phyloP scores from a whole-genome alignment of 2,888 invertebrate species.

The Aphelenchoides bicaudatus region DNA sequence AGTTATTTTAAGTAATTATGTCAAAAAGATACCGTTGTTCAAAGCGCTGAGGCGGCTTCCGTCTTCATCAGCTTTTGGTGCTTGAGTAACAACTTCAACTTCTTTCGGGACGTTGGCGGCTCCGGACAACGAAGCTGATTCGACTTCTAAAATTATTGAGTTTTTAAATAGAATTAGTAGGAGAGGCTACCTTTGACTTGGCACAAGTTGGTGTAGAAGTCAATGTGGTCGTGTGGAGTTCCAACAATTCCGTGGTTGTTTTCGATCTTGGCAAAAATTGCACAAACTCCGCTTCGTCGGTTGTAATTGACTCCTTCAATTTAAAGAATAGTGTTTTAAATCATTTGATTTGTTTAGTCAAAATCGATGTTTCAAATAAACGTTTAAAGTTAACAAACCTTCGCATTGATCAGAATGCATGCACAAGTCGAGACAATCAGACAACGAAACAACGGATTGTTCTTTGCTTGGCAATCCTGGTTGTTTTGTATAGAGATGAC shows the following conservation, averaged over 20 bases:
- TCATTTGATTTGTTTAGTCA: neutral
- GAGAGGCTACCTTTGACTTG: too few relatives aligned
- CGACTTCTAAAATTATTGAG: too few relatives aligned
- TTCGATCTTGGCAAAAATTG: conserved; percentile 49
- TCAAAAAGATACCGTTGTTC: neutral
- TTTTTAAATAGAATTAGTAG: too few relatives aligned
- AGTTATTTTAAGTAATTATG: too few relatives aligned
- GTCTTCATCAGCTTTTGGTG: conserved; percentile 1
- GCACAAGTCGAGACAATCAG: conserved; percentile 55
- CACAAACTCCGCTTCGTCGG: conserved; percentile 54
- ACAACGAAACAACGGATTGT: conserved; percentile 50
- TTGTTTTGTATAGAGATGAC: conserved; percentile 55
- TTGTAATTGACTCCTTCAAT: conserved; percentile 61
- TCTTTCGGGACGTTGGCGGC: conserved; percentile 55
- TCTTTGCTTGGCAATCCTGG: conserved; percentile 50
- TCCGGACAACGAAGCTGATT: conserved; percentile 44
- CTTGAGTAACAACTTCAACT: too few relatives aligned
- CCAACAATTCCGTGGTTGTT: conserved; percentile 41
- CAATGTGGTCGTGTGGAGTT: conserved; percentile 51
- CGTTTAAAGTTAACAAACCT: too few relatives aligned
- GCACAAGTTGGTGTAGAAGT: conserved; percentile 60
- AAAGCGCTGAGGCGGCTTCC: conserved; percentile 13
- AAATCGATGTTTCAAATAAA: conserved; percentile 2
- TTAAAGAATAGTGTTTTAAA: conserved; percentile 25
- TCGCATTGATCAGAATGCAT: conserved; percentile 38